These are phyloP conservation scores for Pogonus chalceus DNA, from an alignment of 1,140 invertebrate species.

Conservation along the genomic window DNA sequence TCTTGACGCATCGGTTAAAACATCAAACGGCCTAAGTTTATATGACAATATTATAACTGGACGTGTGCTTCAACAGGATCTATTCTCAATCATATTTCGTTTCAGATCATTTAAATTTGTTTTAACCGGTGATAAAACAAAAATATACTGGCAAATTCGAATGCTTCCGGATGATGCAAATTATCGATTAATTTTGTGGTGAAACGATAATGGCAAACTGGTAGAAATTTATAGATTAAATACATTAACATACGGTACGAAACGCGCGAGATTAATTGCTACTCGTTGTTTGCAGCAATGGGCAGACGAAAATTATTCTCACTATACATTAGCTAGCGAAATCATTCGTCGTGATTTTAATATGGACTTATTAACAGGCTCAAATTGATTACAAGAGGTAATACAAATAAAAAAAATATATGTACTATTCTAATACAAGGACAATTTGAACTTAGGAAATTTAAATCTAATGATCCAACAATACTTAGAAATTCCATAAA, in stretches of 20 bases:
- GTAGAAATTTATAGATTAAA: no score
- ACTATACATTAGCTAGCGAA: constrained; percentile 24
- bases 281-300: constrained; percentile 18
- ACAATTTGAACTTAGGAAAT: no score
- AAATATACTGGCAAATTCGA: constrained; percentile 32
- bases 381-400: no score
- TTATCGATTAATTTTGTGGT: constrained; percentile 31
- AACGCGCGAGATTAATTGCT: constrained; percentile 21
- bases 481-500: no score
- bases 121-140: constrained; percentile 30
- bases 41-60: constrained; percentile 34
- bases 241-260: constrained; percentile 24
- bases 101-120: constrained; percentile 24
- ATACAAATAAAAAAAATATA: no score
- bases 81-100: constrained; percentile 32
- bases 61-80: constrained; percentile 34
- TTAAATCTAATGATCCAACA: no score
- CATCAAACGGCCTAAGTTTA: no score
- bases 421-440: no score
- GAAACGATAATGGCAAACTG: constrained; percentile 18
- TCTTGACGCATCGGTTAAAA: no score
- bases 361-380: constrained; percentile 35
- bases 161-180: constrained; percentile 22
- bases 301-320: constrained; percentile 13
- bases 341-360: constrained; percentile 29